Evolutionary conservation across 2,888 invertebrate species (phyloP).

Genomic region (Cheilosia pagana): DNA sequence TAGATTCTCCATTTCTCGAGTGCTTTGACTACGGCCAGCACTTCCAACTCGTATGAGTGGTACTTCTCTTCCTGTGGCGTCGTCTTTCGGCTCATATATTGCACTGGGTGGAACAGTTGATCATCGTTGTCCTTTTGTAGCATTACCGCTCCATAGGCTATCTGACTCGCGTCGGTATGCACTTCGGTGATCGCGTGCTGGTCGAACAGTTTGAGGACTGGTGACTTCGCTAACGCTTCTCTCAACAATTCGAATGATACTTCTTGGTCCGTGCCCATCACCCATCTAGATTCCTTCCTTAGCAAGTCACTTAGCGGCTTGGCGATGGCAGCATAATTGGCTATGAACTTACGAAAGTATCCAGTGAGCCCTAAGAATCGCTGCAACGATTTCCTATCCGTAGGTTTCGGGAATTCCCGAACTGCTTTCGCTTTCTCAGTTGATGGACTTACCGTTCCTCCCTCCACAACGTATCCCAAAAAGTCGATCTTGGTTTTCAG

Average conservation of each 20-base stretch:
- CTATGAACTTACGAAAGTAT: conserved; percentile 36
- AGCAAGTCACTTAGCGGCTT: conserved; percentile 73
- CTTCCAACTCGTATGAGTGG: conserved; percentile 76
- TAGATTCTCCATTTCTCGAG: conserved; percentile 77
- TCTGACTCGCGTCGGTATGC: conserved; percentile 70
- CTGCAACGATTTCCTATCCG: conserved; percentile 11
- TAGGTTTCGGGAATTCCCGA: conserved; percentile 14
- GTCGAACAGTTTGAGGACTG: conserved; percentile 66
- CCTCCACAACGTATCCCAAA: not conserved
- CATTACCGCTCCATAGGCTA: conserved; percentile 68
- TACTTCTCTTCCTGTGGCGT: conserved; percentile 55
- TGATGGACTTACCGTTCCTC: conserved; percentile 10
- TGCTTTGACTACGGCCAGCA: conserved; percentile 57
- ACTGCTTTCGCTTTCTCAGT: conserved; percentile 39
- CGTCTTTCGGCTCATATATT: conserved; percentile 72
- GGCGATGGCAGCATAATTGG: conserved; percentile 42
- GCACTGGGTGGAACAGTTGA: conserved; percentile 45
- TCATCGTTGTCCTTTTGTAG: conserved; percentile 61
- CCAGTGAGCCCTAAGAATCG: conserved; percentile 20
- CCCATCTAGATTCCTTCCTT: conserved; percentile 45
- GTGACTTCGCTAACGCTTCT: conserved; percentile 29
- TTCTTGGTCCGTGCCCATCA: conserved; percentile 25
- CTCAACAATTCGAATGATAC: conserved; percentile 56
- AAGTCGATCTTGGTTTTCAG: conserved; percentile 2
- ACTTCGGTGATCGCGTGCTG: conserved; percentile 61